Evolutionary conservation across 2,113 vertebrate genomes (phyloP), one percentile per base, ranked within the genome.

Genomic region (Corythoichthys haematopterus): DNA sequence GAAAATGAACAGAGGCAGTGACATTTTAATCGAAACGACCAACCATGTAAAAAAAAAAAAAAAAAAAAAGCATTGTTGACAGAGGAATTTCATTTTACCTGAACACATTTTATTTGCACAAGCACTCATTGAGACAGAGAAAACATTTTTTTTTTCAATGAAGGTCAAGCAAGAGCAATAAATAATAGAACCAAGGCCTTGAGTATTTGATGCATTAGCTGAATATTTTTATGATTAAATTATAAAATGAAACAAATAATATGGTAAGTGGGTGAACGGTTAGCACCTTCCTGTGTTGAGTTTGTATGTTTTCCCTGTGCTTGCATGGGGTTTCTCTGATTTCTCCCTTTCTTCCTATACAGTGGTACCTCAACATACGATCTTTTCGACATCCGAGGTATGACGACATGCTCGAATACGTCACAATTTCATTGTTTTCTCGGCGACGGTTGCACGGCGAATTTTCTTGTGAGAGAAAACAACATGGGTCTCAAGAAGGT

Each of bases 11-110:
- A 84, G 69, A 77, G 55, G 85, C 83, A 81, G 85, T 92, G 90
- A 90, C 89, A 92, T 91, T 92, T 90, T 87, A 90, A 90, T 90
- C 82, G 51, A 84, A 89, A 89, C 5, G 47, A 66, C 74, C 71
- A 52, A 65, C 74, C 75, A 82, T 81, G 70, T 88, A 84, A 85
- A 87, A 88, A 28, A 28, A 28, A 28, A 28, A 28, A 28, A 28
- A 28, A 28, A 28, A 28, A 28, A 28, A 88, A 69, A 87, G 67
- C 74, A 69, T 75, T 87, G 87, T 86, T 88, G 89, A 87, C 76
- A 77, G 62, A 79, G 51, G 79, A 68, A 58, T 87, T 86, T 86
- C 73, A 86, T 87, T 87, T 85, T 80, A 84, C 81, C 74, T 6
- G 65, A 77, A 65, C 76, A 69, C 80, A 7, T 73, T 68, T 82